Evolutionary conservation across 1,140 invertebrate genomes (phyloP).

Genomic region (Trissolcus basalis): DNA sequence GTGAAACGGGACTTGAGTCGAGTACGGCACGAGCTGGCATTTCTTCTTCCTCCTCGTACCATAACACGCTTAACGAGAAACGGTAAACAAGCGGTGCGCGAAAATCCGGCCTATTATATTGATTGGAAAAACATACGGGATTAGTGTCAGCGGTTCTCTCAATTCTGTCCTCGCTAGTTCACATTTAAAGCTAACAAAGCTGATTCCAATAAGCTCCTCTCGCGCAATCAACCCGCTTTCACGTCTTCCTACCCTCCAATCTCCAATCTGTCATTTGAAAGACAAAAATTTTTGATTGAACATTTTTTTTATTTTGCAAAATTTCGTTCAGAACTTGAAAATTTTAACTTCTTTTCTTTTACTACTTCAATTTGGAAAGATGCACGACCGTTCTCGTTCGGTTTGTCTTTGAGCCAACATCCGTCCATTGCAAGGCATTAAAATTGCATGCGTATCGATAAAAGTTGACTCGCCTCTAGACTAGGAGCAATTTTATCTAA

Average conservation of each 20-base stretch:
- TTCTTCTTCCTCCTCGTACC: constrained; percentile 39
- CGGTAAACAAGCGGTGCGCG: constrained; percentile 49
- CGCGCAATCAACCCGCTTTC: no score
- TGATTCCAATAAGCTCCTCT: not conserved
- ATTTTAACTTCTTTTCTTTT: no score
- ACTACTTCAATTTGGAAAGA: no score
- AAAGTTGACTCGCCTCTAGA: constrained; percentile 18
- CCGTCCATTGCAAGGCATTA: constrained; percentile 14
- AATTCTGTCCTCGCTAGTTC: constrained; percentile 11
- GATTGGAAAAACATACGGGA: constrained; percentile 43
- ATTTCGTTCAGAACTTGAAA: no score
- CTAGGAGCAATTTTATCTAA: constrained; percentile 39
- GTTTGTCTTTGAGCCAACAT: no score
- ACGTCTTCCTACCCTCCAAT: no score
- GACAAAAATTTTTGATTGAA: not conserved
- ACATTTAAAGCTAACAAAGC: constrained; percentile 11
- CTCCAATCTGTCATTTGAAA: not conserved
- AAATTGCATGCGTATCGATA: constrained; percentile 47
- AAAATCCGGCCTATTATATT: constrained; percentile 34
- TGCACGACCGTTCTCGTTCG: no score
- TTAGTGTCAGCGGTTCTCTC: constrained; percentile 18
- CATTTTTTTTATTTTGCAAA: no score
- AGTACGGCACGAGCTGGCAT: constrained; percentile 55
- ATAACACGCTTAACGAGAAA: constrained; percentile 50
- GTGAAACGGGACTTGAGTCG: constrained; percentile 51